phyloP scores from a whole-genome alignment of 2,888 invertebrate genomes.

The Plutella xylostella region DNA sequence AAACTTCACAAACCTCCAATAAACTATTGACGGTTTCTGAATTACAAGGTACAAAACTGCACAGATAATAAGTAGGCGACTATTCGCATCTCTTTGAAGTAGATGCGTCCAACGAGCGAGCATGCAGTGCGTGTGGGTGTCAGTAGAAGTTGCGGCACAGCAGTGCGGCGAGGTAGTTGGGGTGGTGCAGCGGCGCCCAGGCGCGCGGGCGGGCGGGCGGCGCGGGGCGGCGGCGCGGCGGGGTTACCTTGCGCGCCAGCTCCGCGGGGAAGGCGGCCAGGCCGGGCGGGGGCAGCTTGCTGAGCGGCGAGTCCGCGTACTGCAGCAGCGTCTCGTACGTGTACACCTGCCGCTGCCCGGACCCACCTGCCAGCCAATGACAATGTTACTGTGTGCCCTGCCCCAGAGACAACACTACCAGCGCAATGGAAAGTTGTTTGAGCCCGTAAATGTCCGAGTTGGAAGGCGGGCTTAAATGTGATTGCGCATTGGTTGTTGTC shows the following conservation, averaged over 20 bases:
- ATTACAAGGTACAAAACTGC: too few species aligned
- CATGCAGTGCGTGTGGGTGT: constrained; percentile 9
- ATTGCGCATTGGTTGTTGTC: too few species aligned
- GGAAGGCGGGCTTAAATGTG: too few species aligned
- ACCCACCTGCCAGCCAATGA: constrained; percentile 25
- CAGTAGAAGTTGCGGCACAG: constrained; percentile 62
- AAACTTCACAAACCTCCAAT: too few species aligned
- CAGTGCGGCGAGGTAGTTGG: constrained; percentile 59
- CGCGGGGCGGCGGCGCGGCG: constrained; percentile 23
- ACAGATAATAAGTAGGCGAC: too few species aligned
- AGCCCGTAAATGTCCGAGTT: too few species aligned
- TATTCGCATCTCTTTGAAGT: too few species aligned
- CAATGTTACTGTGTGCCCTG: not conserved
- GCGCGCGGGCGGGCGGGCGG: constrained; percentile 24
- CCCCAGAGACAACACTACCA: not conserved
- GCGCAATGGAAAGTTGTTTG: not conserved
- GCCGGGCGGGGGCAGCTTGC: constrained; percentile 63
- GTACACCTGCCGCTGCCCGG: constrained; percentile 55
- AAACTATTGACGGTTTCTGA: too few species aligned
- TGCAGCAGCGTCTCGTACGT: constrained; percentile 66
- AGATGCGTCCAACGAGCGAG: constrained; percentile 17
- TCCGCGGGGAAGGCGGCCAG: constrained; percentile 59
- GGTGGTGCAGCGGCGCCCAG: constrained; percentile 42
- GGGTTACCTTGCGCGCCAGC: constrained; percentile 61
- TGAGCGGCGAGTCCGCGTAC: constrained; percentile 66